These are phyloP conservation scores for Miltochrista miniata DNA, from an alignment of 2,888 invertebrate genomes.

Conservation along the genomic window DNA sequence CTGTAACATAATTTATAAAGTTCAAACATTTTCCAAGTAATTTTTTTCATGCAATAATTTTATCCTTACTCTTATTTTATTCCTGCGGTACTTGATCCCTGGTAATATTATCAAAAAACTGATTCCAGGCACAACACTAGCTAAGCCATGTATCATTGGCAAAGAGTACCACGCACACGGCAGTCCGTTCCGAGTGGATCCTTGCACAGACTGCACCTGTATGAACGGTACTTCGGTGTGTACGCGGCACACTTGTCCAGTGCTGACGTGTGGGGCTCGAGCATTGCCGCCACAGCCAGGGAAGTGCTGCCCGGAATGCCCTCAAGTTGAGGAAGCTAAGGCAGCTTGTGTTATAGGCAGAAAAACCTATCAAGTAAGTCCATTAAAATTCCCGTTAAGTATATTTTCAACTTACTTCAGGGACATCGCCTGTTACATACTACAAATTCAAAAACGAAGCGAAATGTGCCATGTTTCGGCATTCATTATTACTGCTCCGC, in stretches of 20 bases:
- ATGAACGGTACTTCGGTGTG: constrained; percentile 91
- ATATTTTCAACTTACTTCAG: too few species aligned
- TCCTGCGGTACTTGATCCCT: too few species aligned
- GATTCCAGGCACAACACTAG: constrained; percentile 58
- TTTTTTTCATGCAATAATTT: too few species aligned
- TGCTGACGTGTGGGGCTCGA: constrained; percentile 93
- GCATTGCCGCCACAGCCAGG: constrained; percentile 86
- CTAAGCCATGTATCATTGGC: constrained; percentile 88
- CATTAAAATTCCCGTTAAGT: too few species aligned
- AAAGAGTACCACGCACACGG: constrained; percentile 86
- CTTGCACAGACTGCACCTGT: constrained; percentile 94
- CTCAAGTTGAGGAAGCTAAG: constrained; percentile 86
- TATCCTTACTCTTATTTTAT: too few species aligned
- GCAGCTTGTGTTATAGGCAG: constrained; percentile 87
- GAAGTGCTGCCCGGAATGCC: constrained; percentile 91
- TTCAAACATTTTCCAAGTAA: too few species aligned
- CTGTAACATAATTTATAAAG: too few species aligned
- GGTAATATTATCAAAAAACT: background rate
- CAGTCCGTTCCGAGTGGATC: constrained; percentile 86
- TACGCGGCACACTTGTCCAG: constrained; percentile 92
- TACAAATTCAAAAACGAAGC: too few species aligned
- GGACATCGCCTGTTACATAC: too few species aligned
- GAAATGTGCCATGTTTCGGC: too few species aligned
- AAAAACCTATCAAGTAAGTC: constrained; percentile 87
- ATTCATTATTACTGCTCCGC: too few species aligned